phyloP scores from a whole-genome alignment of 1,140 invertebrate species.

The Bombus superbus region DNA sequence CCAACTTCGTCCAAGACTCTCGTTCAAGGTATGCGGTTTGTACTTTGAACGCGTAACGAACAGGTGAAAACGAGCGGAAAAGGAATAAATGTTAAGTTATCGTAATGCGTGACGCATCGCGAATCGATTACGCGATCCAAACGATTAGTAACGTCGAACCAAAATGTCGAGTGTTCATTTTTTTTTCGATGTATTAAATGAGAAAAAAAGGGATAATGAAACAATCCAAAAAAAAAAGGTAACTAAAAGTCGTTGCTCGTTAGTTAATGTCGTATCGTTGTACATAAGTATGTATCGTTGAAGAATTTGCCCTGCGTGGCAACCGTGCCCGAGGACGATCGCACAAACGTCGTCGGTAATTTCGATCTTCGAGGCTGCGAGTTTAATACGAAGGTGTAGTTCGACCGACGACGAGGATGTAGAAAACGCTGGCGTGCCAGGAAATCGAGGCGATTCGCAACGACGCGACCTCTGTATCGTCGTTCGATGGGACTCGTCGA shows the following conservation, averaged over 20 bases:
- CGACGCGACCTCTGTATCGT: not conserved
- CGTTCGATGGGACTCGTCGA: not conserved
- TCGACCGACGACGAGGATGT: not conserved
- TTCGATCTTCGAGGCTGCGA: conserved; percentile 5
- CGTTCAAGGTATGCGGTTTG: not conserved
- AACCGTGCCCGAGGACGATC: not conserved
- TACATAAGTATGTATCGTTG: conserved; percentile 63
- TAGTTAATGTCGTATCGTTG: conserved; percentile 67
- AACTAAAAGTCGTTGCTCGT: conserved; percentile 62
- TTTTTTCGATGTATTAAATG: conserved; percentile 56
- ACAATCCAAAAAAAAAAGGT: conserved; percentile 16
- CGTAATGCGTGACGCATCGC: conserved; percentile 16
- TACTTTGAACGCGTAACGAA: not conserved
- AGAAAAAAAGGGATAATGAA: not conserved
- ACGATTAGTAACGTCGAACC: conserved; percentile 23
- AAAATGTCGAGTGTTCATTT: conserved; percentile 24
- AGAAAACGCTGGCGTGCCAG: not conserved
- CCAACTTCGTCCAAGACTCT: conserved; percentile 50
- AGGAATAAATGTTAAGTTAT: not conserved
- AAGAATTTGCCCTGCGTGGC: not conserved
- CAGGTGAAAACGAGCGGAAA: not conserved
- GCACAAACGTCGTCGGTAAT: conserved; percentile 12
- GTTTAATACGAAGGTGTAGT: too few species aligned
- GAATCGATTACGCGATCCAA: not conserved
- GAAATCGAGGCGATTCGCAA: not conserved